Evolutionary conservation across 2,113 vertebrate genomes (phyloP).

Genomic region (Sorex fumeus): DNA sequence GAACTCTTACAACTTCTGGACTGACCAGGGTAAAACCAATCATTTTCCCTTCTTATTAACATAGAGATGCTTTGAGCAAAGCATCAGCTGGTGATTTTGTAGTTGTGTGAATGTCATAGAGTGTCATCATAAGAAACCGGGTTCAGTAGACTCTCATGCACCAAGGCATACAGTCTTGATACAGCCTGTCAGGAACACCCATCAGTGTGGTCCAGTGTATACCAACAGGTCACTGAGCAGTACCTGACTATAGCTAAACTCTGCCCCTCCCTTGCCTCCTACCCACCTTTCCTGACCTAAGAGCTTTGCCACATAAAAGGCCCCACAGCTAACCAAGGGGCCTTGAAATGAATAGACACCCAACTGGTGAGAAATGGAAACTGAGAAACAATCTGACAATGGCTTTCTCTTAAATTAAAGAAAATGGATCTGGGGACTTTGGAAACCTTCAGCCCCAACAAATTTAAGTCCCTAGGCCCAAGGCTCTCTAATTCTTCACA

Average conservation of each 20-base stretch:
- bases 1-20: background rate
- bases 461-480: slow-evolving; percentile 43
- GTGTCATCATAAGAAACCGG: background rate
- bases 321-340: background rate
- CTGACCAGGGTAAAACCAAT: background rate
- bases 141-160: background rate
- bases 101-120: background rate
- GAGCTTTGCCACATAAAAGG: background rate
- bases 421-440: slow-evolving; percentile 56
- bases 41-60: background rate
- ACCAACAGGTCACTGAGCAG: background rate
- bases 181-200: background rate
- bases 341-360: background rate
- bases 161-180: background rate
- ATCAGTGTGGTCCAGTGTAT: background rate
- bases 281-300: background rate
- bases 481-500: slow-evolving; percentile 54
- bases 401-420: slow-evolving; percentile 60
- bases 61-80: background rate
- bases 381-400: slow-evolving; percentile 7
- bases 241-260: background rate
- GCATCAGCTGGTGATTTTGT: background rate
- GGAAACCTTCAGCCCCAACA: background rate
- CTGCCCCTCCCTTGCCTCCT: background rate
- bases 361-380: slow-evolving; percentile 15